phyloP scores from a whole-genome alignment of 2,797 vertebrate genomes.

The Sebastes hubbsi region DNA sequence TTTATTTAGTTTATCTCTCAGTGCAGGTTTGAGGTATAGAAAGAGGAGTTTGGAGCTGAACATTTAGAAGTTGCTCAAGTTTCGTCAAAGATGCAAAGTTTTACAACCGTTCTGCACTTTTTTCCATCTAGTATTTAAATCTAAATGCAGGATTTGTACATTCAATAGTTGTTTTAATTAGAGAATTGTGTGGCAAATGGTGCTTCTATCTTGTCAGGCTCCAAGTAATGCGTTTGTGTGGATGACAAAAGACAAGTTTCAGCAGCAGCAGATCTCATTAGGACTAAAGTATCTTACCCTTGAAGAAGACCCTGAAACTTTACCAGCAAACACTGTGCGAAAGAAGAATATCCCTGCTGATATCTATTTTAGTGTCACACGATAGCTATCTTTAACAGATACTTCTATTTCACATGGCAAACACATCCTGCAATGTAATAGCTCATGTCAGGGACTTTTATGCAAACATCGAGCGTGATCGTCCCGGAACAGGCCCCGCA shows the following conservation, averaged over 20 bases:
- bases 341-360: neutral
- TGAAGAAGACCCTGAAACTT: neutral
- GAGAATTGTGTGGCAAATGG: neutral
- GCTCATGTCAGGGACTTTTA: neutral
- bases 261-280: neutral
- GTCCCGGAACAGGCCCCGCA: neutral
- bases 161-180: neutral
- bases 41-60: neutral
- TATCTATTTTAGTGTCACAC: neutral
- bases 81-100: neutral
- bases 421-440: constrained; percentile 10
- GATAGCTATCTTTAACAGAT: neutral
- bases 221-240: too few species aligned
- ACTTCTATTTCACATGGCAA: neutral
- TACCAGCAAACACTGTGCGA: too few species aligned
- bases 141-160: neutral
- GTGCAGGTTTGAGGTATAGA: neutral
- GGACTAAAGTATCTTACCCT: neutral
- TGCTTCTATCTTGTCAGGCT: neutral
- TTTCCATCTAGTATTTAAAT: neutral
- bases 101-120: neutral
- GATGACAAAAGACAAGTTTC: neutral
- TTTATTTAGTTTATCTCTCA: neutral
- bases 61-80: neutral
- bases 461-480: neutral